phyloP scores from a whole-genome alignment of 2,888 invertebrate species.

The Aphelenchoides bicaudatus region DNA sequence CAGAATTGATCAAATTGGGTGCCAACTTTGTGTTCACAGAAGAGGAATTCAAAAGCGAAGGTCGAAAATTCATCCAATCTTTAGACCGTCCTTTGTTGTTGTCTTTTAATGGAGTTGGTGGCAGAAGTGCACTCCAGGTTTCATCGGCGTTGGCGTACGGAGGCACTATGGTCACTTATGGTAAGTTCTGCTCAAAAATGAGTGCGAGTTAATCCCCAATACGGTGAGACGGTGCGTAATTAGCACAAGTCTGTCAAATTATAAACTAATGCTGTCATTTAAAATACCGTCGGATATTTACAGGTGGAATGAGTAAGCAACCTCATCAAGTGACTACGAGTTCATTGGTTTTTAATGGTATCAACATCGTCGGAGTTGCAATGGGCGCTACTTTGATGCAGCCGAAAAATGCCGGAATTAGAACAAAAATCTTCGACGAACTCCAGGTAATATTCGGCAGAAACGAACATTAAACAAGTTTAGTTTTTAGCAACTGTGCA shows the following conservation, averaged over 20 bases:
- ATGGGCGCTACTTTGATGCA: constrained; percentile 18
- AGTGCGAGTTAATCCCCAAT: too few species aligned
- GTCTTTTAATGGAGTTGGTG: constrained; percentile 87
- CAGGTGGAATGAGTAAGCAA: constrained; percentile 65
- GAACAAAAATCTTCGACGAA: constrained; percentile 25
- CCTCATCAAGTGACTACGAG: constrained; percentile 20
- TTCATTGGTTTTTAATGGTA: constrained; percentile 24
- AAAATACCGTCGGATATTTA: constrained; percentile 71
- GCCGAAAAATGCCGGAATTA: constrained; percentile 17
- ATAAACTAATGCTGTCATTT: too few species aligned
- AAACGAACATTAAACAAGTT: neutral
- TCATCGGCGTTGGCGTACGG: constrained; percentile 70
- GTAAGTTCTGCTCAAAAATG: too few species aligned
- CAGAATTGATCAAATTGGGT: constrained; percentile 70
- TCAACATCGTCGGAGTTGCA: constrained; percentile 21
- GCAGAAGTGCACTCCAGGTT: constrained; percentile 78
- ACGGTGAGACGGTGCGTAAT: too few species aligned
- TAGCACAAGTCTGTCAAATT: too few species aligned
- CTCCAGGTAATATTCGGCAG: too few species aligned
- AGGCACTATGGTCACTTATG: constrained; percentile 84
- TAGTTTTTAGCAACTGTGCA: constrained; percentile 8
- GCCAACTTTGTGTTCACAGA: constrained; percentile 80
- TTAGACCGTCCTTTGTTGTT: constrained; percentile 65
- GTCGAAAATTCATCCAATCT: constrained; percentile 25
- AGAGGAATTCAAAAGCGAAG: constrained; percentile 66